Conservation (phyloP, 2,888 invertebrate species). For the Syritta pipiens region DNA sequence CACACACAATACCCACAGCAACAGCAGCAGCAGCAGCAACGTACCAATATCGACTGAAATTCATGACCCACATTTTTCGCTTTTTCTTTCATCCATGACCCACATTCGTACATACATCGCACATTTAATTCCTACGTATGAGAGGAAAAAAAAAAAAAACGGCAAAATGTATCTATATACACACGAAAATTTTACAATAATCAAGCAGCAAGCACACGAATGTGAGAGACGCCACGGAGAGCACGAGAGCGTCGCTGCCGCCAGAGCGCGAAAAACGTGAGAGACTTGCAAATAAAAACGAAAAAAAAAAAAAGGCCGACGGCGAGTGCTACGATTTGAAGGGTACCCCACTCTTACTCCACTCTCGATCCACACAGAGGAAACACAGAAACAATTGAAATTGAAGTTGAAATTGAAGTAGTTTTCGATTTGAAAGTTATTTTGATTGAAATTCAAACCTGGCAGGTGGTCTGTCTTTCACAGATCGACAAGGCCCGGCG, state of each 20-base stretch:
- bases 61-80: constrained; percentile 69
- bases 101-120: constrained; percentile 49
- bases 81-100: constrained; percentile 70
- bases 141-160: constrained; percentile 13
- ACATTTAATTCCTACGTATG: constrained; percentile 58
- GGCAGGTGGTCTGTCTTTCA: no score
- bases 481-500: no score
- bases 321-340: background rate
- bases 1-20: constrained; percentile 35
- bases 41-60: constrained; percentile 64
- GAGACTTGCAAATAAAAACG: constrained; percentile 17
- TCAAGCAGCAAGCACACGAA: constrained; percentile 34
- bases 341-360: background rate
- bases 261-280: constrained; percentile 5
- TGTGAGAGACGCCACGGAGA: background rate
- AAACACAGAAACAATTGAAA: no score
- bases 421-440: no score
- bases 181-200: constrained; percentile 44
- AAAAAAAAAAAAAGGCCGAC: no score
- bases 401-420: background rate
- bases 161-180: background rate
- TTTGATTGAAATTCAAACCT: no score
- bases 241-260: background rate
- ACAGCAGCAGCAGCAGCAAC: constrained; percentile 1
- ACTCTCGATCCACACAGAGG: background rate